Conservation (phyloP, 2,113 vertebrate genomes). For the Oryctolagus cuniculus region mOryCun1.1 NC_091437.1:17797001-17797500, state of each 20-base stretch:
- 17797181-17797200: not conserved
- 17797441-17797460: not conserved
- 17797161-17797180: not conserved
- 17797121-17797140: accelerated
- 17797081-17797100: not conserved
- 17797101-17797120: not conserved
- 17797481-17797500: not conserved
- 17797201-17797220: not conserved
- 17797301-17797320: not conserved
- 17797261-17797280: slow-evolving; percentile 32
- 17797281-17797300: not conserved
- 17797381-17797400: not conserved
- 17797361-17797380: slow-evolving; percentile 28
- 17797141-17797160: not conserved
- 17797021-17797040: not conserved
- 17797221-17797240: not conserved
- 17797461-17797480: not conserved
- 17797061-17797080: not conserved
- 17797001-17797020: not conserved
- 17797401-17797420: not conserved
- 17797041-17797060: not conserved
- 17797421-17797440: not conserved
- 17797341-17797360: not conserved
- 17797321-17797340: slow-evolving; percentile 35
- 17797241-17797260: not conserved